phyloP scores from a whole-genome alignment of 2,888 invertebrate species.

The Drosophila yooni region DNA sequence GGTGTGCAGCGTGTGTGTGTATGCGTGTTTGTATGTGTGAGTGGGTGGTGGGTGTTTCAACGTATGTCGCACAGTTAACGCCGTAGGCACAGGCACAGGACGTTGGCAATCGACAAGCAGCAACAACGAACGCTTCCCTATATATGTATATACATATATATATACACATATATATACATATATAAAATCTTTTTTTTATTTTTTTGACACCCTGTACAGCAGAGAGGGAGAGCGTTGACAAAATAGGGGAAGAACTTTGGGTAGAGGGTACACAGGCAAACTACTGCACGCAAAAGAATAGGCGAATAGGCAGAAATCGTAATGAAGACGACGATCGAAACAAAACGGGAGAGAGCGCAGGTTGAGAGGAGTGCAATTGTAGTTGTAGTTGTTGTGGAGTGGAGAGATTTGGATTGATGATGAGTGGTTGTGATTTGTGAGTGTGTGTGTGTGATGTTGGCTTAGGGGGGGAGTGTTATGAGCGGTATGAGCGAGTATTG shows the following conservation, averaged over 20 bases:
- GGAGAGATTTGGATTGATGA: slow-evolving; percentile 29
- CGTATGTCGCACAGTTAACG: slow-evolving; percentile 60
- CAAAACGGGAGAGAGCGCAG: slow-evolving; percentile 15
- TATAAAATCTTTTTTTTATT: slow-evolving; percentile 5
- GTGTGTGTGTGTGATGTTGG: slow-evolving; percentile 63
- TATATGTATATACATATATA: background rate
- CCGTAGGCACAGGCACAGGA: slow-evolving; percentile 64
- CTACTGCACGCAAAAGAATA: slow-evolving; percentile 20
- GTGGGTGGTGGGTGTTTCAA: slow-evolving; percentile 34
- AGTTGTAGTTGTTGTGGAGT: slow-evolving; percentile 23
- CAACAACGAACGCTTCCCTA: slow-evolving; percentile 73
- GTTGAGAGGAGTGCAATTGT: slow-evolving; percentile 2
- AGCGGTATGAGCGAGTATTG: slow-evolving; percentile 79
- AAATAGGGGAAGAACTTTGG: slow-evolving; percentile 5
- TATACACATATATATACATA: background rate
- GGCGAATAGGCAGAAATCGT: slow-evolving; percentile 6
- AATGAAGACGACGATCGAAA: slow-evolving; percentile 40
- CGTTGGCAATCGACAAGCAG: slow-evolving; percentile 81
- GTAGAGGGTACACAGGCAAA: slow-evolving; percentile 32
- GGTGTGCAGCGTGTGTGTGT: slow-evolving; percentile 36
- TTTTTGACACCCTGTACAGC: slow-evolving; percentile 63
- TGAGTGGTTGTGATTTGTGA: slow-evolving; percentile 29
- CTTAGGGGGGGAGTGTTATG: slow-evolving; percentile 68
- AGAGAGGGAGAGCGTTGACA: slow-evolving; percentile 44
- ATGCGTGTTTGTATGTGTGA: slow-evolving; percentile 39